Percentiles rank a stretch among this genome's conserved stretches.
These are phyloP conservation scores for Diorhabda sublineata DNA, from an alignment of 1,140 invertebrate species.

Conservation along the genomic window DNA sequence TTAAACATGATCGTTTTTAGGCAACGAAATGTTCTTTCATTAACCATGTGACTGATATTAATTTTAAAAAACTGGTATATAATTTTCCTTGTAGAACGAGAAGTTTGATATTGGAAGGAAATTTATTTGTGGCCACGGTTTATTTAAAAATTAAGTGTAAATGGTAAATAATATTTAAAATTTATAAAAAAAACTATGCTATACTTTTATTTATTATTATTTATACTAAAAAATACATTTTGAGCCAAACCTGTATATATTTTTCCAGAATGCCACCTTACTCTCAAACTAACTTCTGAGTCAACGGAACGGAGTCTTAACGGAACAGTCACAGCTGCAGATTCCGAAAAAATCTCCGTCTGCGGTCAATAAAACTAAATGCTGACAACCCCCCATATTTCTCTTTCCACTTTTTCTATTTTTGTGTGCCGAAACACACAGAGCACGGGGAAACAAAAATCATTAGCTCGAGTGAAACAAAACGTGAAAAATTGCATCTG, in stretches of 20 bases:
- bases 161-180: no score
- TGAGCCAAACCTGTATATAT: background rate
- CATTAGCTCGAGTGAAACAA: slow-evolving; percentile 12
- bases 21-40: no score
- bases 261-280: slow-evolving; percentile 14
- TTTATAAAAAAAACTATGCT: no score
- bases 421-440: slow-evolving; percentile 4
- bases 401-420: slow-evolving; percentile 21
- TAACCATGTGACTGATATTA: no score
- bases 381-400: slow-evolving; percentile 42
- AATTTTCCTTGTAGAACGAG: no score
- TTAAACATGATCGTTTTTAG: no score
- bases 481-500: slow-evolving; percentile 14
- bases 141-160: no score
- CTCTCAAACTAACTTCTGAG: background rate
- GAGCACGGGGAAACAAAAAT: slow-evolving; percentile 15
- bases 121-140: no score
- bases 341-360: slow-evolving; percentile 40
- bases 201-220: no score
- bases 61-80: no score
- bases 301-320: slow-evolving; percentile 36
- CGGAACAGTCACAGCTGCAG: slow-evolving; percentile 37
- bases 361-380: slow-evolving; percentile 46
- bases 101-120: no score
- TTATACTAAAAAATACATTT: no score